A percentile compares a stretch with the other conserved stretches of the same genome.
Evolutionary conservation across 2,888 invertebrate genomes (phyloP).

Genomic region (Sarcophaga rosellei): DNA sequence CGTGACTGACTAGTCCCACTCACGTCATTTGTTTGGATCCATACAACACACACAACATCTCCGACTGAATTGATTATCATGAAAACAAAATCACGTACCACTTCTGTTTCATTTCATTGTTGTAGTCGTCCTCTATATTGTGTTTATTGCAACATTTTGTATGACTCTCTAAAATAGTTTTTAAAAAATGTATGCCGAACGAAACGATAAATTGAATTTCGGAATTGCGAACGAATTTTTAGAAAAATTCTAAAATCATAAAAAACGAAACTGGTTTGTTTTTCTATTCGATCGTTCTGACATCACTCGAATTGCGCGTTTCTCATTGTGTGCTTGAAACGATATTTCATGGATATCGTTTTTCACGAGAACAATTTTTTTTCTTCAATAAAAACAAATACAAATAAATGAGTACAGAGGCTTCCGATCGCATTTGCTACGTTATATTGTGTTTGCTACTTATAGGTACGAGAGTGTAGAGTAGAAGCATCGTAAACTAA

Average conservation of each 20-base stretch:
- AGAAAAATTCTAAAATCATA: not conserved
- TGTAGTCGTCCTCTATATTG: no score
- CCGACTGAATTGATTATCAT: constrained; percentile 50
- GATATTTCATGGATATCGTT: not conserved
- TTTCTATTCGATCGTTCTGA: constrained; percentile 42
- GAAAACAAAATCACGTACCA: constrained; percentile 46
- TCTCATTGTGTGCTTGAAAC: not conserved
- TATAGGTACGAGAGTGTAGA: not conserved
- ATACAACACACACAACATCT: constrained; percentile 34
- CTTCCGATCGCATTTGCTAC: not conserved
- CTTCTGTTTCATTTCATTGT: not conserved
- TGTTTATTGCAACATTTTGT: no score
- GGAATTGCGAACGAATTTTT: constrained; percentile 10
- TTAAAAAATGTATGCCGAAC: not conserved
- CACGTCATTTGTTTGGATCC: constrained; percentile 18
- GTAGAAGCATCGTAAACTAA: not conserved
- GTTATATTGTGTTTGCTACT: no score
- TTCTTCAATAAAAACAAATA: not conserved
- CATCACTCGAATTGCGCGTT: constrained; percentile 28
- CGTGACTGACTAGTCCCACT: not conserved
- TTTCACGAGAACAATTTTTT: constrained; percentile 27
- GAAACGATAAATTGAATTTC: not conserved
- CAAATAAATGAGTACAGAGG: not conserved
- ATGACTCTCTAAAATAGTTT: not conserved
- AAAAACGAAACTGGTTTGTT: constrained; percentile 39